phyloP scores from a whole-genome alignment of 2,888 invertebrate species.

The Dasysyrphus tricinctus region DNA sequence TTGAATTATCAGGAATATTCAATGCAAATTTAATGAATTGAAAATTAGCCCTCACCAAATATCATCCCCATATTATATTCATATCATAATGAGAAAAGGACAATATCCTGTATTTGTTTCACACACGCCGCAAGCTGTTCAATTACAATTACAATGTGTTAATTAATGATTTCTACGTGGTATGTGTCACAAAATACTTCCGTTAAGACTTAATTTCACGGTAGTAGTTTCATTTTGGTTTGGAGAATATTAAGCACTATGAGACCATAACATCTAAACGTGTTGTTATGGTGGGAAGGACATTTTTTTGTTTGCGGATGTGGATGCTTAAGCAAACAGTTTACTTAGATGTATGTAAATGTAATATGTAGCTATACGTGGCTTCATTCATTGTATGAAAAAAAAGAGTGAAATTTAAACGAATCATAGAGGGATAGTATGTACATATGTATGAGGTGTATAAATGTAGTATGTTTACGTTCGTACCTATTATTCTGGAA shows the following conservation, averaged over 20 bases:
- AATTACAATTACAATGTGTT: slow-evolving; percentile 40
- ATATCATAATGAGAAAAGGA: neutral
- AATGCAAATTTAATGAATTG: slow-evolving; percentile 25
- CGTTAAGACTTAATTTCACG: slow-evolving; percentile 27
- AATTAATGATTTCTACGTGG: slow-evolving; percentile 32
- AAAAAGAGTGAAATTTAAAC: no score
- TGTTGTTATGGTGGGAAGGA: neutral
- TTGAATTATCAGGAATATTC: neutral
- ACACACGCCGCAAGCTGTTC: slow-evolving; percentile 17
- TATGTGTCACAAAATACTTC: slow-evolving; percentile 29
- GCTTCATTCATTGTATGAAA: no score
- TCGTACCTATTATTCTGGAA: no score
- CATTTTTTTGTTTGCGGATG: no score
- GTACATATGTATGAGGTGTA: no score
- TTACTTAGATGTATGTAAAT: no score
- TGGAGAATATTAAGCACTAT: neutral
- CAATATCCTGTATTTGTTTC: slow-evolving; percentile 20
- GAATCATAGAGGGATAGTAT: no score
- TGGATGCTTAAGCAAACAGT: no score
- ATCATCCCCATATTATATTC: neutral
- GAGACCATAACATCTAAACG: neutral
- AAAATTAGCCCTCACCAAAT: neutral
- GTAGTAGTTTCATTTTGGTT: slow-evolving; percentile 22
- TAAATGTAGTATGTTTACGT: no score
- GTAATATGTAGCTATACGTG: no score